A percentile compares a stretch with the other conserved stretches of the same genome.
phyloP scores from a whole-genome alignment of 2,113 vertebrate species.

The Spea multiplicata region DNA sequence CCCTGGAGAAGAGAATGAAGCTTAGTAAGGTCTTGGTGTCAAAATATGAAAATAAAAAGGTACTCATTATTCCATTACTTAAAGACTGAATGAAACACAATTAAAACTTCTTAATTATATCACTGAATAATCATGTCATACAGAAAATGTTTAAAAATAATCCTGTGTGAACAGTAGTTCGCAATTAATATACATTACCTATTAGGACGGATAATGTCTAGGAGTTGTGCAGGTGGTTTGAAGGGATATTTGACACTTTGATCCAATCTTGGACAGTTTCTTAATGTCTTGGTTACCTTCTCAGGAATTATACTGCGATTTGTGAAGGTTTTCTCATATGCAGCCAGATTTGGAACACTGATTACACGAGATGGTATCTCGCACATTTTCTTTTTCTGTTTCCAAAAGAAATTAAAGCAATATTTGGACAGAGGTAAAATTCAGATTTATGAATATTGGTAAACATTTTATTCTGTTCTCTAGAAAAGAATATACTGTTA shows the following conservation, averaged over 20 bases:
- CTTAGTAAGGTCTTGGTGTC: too few relatives aligned
- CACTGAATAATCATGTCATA: too few relatives aligned
- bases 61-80: too few relatives aligned
- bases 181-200: conserved; percentile 17
- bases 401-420: conserved; percentile 43
- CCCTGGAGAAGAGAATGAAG: too few relatives aligned
- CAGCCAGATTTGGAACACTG: conserved; percentile 77
- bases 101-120: too few relatives aligned
- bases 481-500: too few relatives aligned
- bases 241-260: conserved; percentile 58
- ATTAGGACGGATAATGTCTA: conserved; percentile 52
- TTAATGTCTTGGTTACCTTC: conserved; percentile 64
- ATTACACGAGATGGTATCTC: conserved; percentile 78
- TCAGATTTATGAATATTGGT: too few relatives aligned
- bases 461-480: too few relatives aligned
- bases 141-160: too few relatives aligned
- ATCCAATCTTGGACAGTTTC: conserved; percentile 75
- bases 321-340: conserved; percentile 77
- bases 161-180: too few relatives aligned
- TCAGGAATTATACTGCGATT: conserved; percentile 68
- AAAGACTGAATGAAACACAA: too few relatives aligned
- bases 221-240: conserved; percentile 57
- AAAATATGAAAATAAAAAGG: not conserved
- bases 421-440: too few relatives aligned
- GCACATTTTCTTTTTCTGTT: conserved; percentile 75